phyloP scores from a whole-genome alignment of 2,888 invertebrate species.

The Hirtodrosophila duncani region DNA sequence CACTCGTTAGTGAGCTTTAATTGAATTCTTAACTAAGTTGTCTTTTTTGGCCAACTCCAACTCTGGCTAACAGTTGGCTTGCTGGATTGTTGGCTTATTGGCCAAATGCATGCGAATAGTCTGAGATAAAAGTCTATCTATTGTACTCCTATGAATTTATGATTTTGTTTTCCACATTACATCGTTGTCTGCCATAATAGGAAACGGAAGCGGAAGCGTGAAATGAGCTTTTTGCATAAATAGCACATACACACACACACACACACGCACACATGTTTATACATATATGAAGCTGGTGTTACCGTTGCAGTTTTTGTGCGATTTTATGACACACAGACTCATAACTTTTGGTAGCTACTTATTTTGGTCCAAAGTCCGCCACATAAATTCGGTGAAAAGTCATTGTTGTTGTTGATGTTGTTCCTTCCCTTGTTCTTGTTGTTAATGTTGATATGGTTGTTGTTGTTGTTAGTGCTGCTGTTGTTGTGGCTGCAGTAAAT shows the following conservation, averaged over 20 bases:
- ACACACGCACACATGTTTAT: constrained; percentile 31
- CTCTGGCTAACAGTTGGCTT: background rate
- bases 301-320: constrained; percentile 41
- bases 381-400: constrained; percentile 61
- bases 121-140: constrained; percentile 67
- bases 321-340: constrained; percentile 64
- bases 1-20: constrained; percentile 58
- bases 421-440: background rate
- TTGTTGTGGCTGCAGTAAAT: constrained; percentile 33
- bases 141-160: constrained; percentile 72
- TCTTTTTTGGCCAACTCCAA: constrained; percentile 7
- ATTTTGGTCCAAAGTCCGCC: constrained; percentile 67
- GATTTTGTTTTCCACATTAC: constrained; percentile 65
- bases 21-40: constrained; percentile 51
- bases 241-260: constrained; percentile 26
- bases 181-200: constrained; percentile 37
- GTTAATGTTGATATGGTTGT: constrained; percentile 6
- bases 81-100: constrained; percentile 2
- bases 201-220: constrained; percentile 71
- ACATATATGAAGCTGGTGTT: constrained; percentile 54
- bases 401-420: constrained; percentile 34
- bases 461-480: background rate
- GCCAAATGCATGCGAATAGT: too few species aligned
- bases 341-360: constrained; percentile 64
- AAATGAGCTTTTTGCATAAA: constrained; percentile 72